Percentiles rank a stretch among this genome's conserved stretches.
Evolutionary conservation across 2,888 invertebrate species (phyloP).

Genomic region (Craniophora ligustri): DNA sequence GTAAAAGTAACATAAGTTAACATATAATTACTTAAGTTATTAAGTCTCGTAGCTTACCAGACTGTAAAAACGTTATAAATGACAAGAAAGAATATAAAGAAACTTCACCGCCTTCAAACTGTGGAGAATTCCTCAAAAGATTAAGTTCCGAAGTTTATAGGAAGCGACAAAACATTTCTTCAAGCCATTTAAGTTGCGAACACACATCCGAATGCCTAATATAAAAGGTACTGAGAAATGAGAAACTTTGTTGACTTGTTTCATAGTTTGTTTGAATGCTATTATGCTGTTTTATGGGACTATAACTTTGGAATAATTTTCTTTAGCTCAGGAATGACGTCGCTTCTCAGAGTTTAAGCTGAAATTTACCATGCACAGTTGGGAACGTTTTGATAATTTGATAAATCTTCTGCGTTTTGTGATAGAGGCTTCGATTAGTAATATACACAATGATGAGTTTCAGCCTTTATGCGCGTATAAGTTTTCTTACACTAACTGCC

Average conservation of each 20-base stretch:
- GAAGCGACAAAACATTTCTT: slow-evolving; percentile 3
- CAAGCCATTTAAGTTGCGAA: slow-evolving; percentile 8
- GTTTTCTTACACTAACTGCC: too few species aligned
- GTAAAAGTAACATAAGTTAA: too few species aligned
- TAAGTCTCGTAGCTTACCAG: too few species aligned
- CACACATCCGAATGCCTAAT: slow-evolving; percentile 7
- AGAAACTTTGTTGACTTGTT: slow-evolving; percentile 9
- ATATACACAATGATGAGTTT: too few species aligned
- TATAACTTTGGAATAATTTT: not conserved
- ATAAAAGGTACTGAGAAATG: slow-evolving; percentile 10
- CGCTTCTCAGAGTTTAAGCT: not conserved
- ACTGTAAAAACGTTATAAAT: too few species aligned
- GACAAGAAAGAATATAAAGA: not conserved
- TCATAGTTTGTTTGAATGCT: slow-evolving; percentile 17
- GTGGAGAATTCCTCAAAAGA: not conserved
- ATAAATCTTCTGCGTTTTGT: not conserved
- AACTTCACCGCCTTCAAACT: not conserved
- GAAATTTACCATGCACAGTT: not conserved
- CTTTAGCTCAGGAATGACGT: not conserved
- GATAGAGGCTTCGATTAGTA: not conserved
- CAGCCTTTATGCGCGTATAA: too few species aligned
- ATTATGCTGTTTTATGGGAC: not conserved
- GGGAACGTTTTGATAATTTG: not conserved
- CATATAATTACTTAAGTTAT: too few species aligned
- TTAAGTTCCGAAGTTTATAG: not conserved